Evolutionary conservation across 2,888 invertebrate species (phyloP).

Genomic region (Carcina quercana): DNA sequence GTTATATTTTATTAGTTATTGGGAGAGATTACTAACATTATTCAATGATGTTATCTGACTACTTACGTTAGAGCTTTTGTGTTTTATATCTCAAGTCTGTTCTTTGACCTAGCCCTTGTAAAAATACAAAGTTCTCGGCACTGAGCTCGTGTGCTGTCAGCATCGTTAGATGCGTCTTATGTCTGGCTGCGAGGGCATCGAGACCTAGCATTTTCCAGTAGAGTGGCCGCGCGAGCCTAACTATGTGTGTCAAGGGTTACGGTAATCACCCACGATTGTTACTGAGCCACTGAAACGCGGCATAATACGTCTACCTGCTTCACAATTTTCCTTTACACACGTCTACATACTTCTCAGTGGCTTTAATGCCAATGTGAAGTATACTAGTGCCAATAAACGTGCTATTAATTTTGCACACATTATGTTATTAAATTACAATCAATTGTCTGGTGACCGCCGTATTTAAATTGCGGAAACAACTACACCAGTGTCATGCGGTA

Average conservation of each 20-base stretch:
- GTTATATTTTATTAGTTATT: too few species aligned
- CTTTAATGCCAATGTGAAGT: background rate
- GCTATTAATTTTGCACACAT: conserved; percentile 12
- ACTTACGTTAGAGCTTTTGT: too few species aligned
- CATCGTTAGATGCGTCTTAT: conserved; percentile 26
- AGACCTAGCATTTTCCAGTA: conserved; percentile 67
- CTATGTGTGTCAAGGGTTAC: conserved; percentile 68
- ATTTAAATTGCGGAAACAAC: conserved; percentile 55
- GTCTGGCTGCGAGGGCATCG: conserved; percentile 34
- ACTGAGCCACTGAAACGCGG: conserved; percentile 53
- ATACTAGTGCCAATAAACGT: conserved; percentile 9
- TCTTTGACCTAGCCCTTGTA: too few species aligned
- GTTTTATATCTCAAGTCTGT: too few species aligned
- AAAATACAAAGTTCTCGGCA: too few species aligned
- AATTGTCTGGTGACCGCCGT: conserved; percentile 13
- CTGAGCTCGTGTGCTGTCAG: too few species aligned
- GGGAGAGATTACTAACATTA: too few species aligned
- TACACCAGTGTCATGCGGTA: conserved; percentile 36
- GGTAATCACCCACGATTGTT: conserved; percentile 62
- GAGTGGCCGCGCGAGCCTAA: conserved; percentile 54
- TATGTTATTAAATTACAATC: too few species aligned
- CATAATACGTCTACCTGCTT: conserved; percentile 3
- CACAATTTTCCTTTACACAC: conserved; percentile 14
- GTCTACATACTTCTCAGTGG: background rate
- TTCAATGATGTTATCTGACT: too few species aligned